Evolutionary conservation across 2,797 vertebrate genomes (phyloP).

Genomic region (Ciconia nigra): DNA sequence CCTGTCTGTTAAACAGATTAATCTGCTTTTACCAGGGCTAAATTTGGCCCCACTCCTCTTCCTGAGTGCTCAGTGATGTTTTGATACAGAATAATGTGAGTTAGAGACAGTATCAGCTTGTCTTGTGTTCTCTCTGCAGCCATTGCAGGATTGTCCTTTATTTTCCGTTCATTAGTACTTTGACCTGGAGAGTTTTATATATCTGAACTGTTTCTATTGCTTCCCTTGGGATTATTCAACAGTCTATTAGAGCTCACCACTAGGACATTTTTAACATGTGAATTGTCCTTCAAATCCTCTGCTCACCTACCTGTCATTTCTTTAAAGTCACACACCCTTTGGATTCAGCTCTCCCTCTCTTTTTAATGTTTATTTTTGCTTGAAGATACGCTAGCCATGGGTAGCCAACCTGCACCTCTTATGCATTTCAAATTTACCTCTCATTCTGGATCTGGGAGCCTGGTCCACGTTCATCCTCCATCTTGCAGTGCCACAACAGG

Average conservation of each 20-base stretch:
- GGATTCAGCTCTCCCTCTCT: neutral
- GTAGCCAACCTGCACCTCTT: neutral
- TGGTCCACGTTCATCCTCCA: neutral
- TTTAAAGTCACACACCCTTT: neutral
- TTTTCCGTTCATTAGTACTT: neutral
- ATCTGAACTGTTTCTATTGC: neutral
- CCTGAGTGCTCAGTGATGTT: neutral
- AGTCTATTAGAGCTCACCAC: neutral
- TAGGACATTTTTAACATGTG: neutral
- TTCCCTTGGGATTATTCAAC: neutral
- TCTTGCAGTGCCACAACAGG: neutral
- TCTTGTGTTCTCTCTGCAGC: neutral
- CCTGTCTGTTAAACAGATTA: slow-evolving; percentile 22
- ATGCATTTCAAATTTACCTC: neutral
- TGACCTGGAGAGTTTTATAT: neutral
- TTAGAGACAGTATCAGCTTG: neutral
- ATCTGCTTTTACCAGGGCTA: slow-evolving; percentile 3
- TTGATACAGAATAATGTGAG: neutral
- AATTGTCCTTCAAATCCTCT: neutral
- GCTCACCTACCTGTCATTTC: neutral
- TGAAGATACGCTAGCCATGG: neutral
- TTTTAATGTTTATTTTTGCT: neutral
- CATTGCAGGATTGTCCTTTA: neutral
- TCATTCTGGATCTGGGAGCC: neutral
- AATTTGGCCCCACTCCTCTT: neutral